Evolutionary conservation across 2,113 vertebrate genomes (phyloP), one percentile per base, ranked within the genome.

Genomic region (Ochotona curzoniae): DNA sequence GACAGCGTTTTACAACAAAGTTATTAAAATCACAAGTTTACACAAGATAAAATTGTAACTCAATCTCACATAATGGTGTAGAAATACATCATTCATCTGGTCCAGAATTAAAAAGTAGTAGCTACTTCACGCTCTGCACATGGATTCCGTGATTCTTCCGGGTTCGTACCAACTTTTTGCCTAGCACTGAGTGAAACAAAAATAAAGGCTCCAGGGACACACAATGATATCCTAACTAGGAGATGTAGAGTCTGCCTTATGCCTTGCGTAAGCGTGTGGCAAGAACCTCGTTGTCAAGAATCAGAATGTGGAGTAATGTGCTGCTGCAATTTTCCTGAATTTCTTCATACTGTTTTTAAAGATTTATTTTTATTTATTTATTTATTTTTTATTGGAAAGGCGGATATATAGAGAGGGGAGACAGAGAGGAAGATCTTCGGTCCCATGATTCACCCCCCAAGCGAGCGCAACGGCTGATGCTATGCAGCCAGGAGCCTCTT

Each of bases 231-330:
- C 47, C 8, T 5, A 51, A 4, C 13, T 18, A 63, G 21, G 81
- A 14, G 7, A 25, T 2, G 5, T 8, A 70, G 30, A 15, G 4
- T 35, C 18, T 7, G 5, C 8, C 47, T 81, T 18, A 51, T 23
- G 14, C 32, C 30, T 9, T 44, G 8, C 26, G 2, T 0, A 11
- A 1, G 26, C 1, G 12, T 1, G 14, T 2, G 2, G 17, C 12
- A 47, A 61, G 11, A 8, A 76, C 12, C 5, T 1, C 2, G 12
- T 2, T 30, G 0, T 54, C 30, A 15, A 21, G 66, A 79, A 30
- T 3, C 5, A 3, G 5, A 7, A 10, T 9, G 49, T 54, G 3
- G 18, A 15, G 79, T 20, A 47, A 63, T 85, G 18, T 0, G 26
- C 44, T n/a, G 2, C 2, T 61, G 7, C 64, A 8, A n/a, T 20